These are phyloP conservation scores for Drosophila teissieri DNA, from an alignment of 1,140 invertebrate genomes.

Conservation along the genomic window DNA sequence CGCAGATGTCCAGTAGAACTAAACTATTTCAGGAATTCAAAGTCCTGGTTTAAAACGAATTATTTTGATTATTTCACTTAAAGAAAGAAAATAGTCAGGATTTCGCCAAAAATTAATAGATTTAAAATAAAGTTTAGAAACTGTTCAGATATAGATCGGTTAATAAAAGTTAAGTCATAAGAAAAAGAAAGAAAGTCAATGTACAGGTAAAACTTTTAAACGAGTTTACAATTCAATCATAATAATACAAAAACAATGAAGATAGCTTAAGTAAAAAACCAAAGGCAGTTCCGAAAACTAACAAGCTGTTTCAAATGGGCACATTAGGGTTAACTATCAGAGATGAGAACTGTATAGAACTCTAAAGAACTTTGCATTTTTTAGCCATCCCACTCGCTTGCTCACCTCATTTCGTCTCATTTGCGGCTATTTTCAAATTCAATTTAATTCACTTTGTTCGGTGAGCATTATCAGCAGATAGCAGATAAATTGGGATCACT, in stretches of 20 bases:
- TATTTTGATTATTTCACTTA: no score
- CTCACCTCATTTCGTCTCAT: constrained; percentile 38
- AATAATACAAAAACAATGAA: neutral
- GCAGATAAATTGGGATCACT: constrained; percentile 84
- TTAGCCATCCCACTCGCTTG: constrained; percentile 13
- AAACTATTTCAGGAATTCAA: neutral
- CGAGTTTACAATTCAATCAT: no score
- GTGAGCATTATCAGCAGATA: constrained; percentile 84
- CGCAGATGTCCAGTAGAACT: neutral
- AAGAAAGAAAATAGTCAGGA: neutral
- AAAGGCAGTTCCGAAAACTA: neutral
- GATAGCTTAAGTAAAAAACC: neutral
- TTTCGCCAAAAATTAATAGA: no score
- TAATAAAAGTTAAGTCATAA: neutral
- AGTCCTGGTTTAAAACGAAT: no score
- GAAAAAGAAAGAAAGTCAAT: neutral
- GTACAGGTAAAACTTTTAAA: no score
- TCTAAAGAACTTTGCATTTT: constrained; percentile 2
- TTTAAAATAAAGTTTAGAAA: neutral
- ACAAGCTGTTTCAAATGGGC: constrained; percentile 9
- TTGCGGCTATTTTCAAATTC: constrained; percentile 73
- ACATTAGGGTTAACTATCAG: constrained; percentile 5
- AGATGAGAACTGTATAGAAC: neutral
- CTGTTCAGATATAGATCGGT: neutral
- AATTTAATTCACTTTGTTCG: constrained; percentile 85